These are phyloP conservation scores for Diprion similis DNA, from an alignment of 1,140 invertebrate genomes.

Conservation along the genomic window DNA sequence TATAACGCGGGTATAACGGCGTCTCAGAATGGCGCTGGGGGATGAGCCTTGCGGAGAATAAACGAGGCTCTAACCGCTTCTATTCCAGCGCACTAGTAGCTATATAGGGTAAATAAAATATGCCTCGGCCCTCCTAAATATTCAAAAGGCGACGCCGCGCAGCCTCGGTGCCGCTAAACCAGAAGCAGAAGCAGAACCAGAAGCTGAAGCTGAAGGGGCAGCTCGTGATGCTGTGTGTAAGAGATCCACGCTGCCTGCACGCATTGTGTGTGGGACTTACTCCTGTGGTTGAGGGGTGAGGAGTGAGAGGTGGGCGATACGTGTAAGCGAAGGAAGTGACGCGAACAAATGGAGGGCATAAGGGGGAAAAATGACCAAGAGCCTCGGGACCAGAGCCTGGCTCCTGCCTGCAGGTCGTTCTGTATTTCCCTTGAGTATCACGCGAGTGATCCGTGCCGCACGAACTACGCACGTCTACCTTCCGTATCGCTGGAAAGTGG, in stretches of 20 bases:
- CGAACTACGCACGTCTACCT: not conserved
- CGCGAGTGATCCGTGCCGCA: not conserved
- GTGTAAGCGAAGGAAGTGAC: constrained; percentile 41
- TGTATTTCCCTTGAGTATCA: constrained; percentile 49
- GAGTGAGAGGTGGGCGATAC: constrained; percentile 5
- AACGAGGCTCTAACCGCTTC: constrained; percentile 20
- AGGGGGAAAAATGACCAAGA: constrained; percentile 56
- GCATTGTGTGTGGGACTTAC: too few species aligned
- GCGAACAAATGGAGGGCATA: constrained; percentile 55
- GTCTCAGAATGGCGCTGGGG: too few species aligned
- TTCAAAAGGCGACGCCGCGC: constrained; percentile 39
- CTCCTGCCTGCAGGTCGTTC: constrained; percentile 26
- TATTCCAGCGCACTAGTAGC: not conserved
- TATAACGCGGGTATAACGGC: not conserved
- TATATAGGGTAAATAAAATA: constrained; percentile 46
- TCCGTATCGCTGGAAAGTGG: not conserved
- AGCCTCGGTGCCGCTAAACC: not conserved
- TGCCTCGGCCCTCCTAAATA: constrained; percentile 47
- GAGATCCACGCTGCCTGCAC: too few species aligned
- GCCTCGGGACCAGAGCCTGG: constrained; percentile 34
- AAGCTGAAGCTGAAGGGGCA: too few species aligned
- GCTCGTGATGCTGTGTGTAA: too few species aligned
- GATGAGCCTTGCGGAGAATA: constrained; percentile 9
- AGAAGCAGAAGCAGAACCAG: not conserved
- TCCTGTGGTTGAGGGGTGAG: not conserved